Evolutionary conservation across 2,113 vertebrate genomes (phyloP).

Genomic region (Daboia siamensis): DNA sequence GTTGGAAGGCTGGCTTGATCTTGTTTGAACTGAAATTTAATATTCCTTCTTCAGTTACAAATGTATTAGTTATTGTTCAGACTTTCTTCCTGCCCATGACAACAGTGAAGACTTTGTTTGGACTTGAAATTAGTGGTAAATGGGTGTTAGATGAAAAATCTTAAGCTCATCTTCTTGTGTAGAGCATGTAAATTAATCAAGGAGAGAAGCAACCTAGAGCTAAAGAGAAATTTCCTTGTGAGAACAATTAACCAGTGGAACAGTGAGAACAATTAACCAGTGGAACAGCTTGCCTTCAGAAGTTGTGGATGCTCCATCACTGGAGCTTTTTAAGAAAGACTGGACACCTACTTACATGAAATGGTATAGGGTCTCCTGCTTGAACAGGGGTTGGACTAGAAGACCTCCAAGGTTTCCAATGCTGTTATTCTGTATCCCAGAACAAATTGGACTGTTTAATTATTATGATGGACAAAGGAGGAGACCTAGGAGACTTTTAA

Average conservation of each 20-base stretch:
- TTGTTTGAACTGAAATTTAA: background rate
- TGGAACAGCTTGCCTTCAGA: background rate
- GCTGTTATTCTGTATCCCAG: background rate
- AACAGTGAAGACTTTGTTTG: background rate
- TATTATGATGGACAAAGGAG: background rate
- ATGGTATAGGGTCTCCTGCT: background rate
- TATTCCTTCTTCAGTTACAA: background rate
- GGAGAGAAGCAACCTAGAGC: background rate
- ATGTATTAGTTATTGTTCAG: background rate
- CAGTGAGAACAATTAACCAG: background rate
- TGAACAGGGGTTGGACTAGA: background rate
- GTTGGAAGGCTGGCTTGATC: background rate
- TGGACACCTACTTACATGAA: background rate
- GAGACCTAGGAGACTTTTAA: too few species aligned
- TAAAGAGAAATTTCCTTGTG: background rate
- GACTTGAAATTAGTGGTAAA: background rate
- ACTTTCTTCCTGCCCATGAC: background rate
- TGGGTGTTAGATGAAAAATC: background rate
- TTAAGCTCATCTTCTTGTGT: background rate
- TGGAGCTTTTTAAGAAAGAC: background rate
- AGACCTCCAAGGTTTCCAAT: background rate
- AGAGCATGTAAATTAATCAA: background rate
- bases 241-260: too few species aligned
- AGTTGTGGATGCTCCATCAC: background rate
- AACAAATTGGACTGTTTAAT: background rate